These are phyloP conservation scores for Phylloscopus trochiloides DNA, from an alignment of 2,113 vertebrate species.

Conservation along the genomic window DNA sequence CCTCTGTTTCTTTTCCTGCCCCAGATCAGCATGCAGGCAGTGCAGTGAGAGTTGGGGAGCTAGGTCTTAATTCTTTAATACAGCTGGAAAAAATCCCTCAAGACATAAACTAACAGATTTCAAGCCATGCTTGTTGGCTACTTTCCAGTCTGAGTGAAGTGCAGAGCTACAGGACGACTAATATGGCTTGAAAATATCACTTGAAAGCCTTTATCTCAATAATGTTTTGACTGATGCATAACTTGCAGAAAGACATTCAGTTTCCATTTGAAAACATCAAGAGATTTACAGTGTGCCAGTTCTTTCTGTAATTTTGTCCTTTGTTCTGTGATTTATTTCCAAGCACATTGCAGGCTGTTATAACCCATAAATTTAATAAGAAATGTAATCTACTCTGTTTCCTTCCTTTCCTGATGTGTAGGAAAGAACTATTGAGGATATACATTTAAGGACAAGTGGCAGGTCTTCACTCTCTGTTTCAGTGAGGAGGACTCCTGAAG, in stretches of 20 bases:
- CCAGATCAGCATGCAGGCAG: conserved; percentile 33
- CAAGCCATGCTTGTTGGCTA: conserved; percentile 41
- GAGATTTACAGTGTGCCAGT: neutral
- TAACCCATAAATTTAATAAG: conserved; percentile 31
- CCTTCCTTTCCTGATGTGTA: conserved; percentile 6
- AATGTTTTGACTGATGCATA: conserved; percentile 23
- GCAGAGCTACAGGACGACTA: neutral
- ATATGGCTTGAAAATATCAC: conserved; percentile 28
- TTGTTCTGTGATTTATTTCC: conserved; percentile 47
- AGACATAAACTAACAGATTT: conserved; percentile 57
- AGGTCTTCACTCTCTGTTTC: neutral
- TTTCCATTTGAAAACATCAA: conserved; percentile 15
- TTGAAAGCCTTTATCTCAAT: conserved; percentile 23
- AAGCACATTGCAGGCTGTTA: neutral
- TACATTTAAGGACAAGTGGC: neutral
- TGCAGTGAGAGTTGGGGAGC: conserved; percentile 1
- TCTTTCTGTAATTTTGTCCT: conserved; percentile 15
- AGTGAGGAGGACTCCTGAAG: neutral
- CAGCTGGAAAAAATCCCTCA: conserved; percentile 60
- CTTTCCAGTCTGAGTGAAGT: conserved; percentile 28
- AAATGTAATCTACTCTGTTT: neutral
- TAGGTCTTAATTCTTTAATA: conserved; percentile 57
- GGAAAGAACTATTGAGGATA: neutral
- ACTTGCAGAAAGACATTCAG: conserved; percentile 6
- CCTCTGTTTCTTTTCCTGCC: conserved; percentile 52